Evolutionary conservation across 1,140 invertebrate genomes (phyloP).

Genomic region (Drosophila setifemur): DNA sequence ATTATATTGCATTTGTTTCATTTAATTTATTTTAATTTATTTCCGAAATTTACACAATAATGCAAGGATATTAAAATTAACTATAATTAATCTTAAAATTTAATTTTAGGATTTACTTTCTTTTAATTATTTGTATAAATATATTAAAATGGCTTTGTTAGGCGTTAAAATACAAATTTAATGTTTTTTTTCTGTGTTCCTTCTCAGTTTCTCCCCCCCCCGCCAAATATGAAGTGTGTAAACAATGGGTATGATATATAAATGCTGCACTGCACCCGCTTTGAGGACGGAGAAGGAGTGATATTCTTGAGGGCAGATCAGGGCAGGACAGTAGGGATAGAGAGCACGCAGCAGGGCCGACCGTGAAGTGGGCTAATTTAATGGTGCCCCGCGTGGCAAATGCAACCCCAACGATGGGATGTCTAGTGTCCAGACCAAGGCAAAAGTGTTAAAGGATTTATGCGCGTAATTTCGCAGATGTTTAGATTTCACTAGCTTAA

Average conservation of each 20-base stretch:
- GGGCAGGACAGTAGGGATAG: background rate
- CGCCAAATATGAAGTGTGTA: constrained; percentile 45
- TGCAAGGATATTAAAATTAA: too few species aligned
- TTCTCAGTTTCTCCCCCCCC: background rate
- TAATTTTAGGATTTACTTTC: background rate
- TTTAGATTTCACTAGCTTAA: constrained; percentile 60
- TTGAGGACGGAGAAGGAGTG: too few species aligned
- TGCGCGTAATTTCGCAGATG: constrained; percentile 81
- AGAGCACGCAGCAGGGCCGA: constrained; percentile 29
- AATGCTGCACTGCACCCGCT: constrained; percentile 48
- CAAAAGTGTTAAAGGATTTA: constrained; percentile 80
- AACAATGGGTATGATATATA: constrained; percentile 46
- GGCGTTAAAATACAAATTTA: too few species aligned
- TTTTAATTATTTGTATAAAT: background rate
- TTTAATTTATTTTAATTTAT: too few species aligned
- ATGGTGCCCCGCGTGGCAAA: constrained; percentile 58
- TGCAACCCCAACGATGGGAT: constrained; percentile 54
- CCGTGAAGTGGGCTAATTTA: constrained; percentile 74
- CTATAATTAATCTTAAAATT: too few species aligned
- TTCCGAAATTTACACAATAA: too few species aligned
- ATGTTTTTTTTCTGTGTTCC: background rate
- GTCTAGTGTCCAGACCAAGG: constrained; percentile 31
- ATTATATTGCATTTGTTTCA: too few species aligned
- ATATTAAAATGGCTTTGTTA: too few species aligned
- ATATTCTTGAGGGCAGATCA: too few species aligned